These are phyloP conservation scores for Helarctos malayanus DNA, from an alignment of 2,797 vertebrate species.

Conservation along the genomic window DNA sequence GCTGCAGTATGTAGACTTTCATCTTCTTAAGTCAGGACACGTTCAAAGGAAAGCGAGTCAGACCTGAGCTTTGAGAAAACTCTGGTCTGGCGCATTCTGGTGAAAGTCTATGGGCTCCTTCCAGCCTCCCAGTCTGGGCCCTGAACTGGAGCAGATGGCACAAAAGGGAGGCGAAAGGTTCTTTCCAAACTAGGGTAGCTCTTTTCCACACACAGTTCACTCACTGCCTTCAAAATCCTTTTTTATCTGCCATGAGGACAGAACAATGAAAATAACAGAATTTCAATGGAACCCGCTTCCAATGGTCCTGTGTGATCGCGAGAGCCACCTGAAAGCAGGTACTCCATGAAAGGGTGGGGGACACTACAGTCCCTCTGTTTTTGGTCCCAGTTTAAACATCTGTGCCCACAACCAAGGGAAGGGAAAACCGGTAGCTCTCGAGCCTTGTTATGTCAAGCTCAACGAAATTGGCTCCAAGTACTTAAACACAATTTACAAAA, in stretches of 20 bases:
- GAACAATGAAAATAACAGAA: not conserved
- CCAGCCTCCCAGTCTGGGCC: not conserved
- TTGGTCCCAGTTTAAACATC: not conserved
- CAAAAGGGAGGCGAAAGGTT: not conserved
- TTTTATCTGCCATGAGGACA: not conserved
- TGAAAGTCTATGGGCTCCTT: not conserved
- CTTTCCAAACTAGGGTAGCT: not conserved
- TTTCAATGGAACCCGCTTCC: not conserved
- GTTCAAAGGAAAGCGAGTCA: not conserved
- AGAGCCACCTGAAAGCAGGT: not conserved
- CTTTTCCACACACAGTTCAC: not conserved
- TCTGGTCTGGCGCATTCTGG: not conserved
- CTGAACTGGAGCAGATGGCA: not conserved
- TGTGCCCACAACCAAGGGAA: not conserved
- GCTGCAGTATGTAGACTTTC: not conserved
- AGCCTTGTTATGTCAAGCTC: not conserved
- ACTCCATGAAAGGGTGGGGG: too few species aligned
- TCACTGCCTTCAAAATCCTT: not conserved
- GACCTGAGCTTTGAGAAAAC: not conserved
- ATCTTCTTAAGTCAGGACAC: not conserved
- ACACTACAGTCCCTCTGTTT: fast-evolving
- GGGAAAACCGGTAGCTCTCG: not conserved
- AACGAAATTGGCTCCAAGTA: not conserved
- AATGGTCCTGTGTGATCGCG: fast-evolving
- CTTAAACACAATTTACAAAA: not conserved